A percentile compares a stretch with the other conserved stretches of the same genome.
Evolutionary conservation across 2,888 invertebrate species (phyloP).

Genomic region (Linyphia triangularis): DNA sequence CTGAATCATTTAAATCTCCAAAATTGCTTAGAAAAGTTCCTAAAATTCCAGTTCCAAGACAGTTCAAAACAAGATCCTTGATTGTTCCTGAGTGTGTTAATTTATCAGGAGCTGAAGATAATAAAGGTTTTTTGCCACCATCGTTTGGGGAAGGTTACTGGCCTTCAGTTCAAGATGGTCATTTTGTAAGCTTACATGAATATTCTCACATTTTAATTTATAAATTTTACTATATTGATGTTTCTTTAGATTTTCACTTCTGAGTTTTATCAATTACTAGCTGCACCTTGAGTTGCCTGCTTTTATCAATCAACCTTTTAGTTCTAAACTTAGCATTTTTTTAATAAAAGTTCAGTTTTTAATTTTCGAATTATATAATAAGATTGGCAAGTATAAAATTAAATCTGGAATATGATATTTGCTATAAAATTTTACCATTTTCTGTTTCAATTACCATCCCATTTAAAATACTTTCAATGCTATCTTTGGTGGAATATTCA

Average conservation of each 20-base stretch:
- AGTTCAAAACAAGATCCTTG: conserved; percentile 69
- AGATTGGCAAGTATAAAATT: too few species aligned
- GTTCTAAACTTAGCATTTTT: too few species aligned
- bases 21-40: conserved; percentile 64
- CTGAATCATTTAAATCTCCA: conserved; percentile 32
- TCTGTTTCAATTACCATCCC: too few species aligned
- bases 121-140: conserved; percentile 58
- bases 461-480: too few species aligned
- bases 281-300: too few species aligned
- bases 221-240: background rate
- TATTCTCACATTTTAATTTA: background rate
- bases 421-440: too few species aligned
- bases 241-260: background rate
- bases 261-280: too few species aligned
- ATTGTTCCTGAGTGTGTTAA: conserved; percentile 72
- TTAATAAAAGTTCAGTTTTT: too few species aligned
- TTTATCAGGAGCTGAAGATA: conserved; percentile 60
- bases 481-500: too few species aligned
- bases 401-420: too few species aligned
- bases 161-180: conserved; percentile 73
- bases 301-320: too few species aligned
- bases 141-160: conserved; percentile 72
- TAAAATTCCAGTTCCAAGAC: conserved; percentile 60
- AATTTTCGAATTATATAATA: too few species aligned
- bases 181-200: conserved; percentile 63